These are phyloP conservation scores for Atractosteus spatula DNA, from an alignment of 2,113 vertebrate genomes.

Conservation along the genomic window DNA sequence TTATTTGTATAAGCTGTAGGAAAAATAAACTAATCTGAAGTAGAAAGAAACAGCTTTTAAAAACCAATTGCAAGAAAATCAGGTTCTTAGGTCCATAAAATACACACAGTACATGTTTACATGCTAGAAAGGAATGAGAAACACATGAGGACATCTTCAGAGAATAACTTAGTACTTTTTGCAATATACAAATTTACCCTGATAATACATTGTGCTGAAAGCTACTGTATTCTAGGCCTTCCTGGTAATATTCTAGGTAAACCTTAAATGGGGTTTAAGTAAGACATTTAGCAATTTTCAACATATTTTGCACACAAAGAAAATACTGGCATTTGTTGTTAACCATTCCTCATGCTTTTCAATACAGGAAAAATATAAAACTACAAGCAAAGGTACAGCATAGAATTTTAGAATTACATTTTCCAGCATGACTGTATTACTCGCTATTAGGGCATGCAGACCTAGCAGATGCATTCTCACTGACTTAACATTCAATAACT, in stretches of 20 bases:
- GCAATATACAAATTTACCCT: not conserved
- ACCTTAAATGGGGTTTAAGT: too few relatives aligned
- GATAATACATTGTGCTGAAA: not conserved
- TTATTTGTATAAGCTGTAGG: slow-evolving; percentile 1
- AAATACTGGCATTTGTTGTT: too few relatives aligned
- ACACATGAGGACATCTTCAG: not conserved
- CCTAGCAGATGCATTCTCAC: slow-evolving; percentile 9
- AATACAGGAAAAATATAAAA: not conserved
- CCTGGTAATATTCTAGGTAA: too few relatives aligned
- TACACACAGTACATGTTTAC: not conserved
- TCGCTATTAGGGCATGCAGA: slow-evolving; percentile 2
- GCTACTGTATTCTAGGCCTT: too few relatives aligned
- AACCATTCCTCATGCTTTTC: not conserved
- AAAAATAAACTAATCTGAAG: slow-evolving; percentile 12
- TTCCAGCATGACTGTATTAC: not conserved
- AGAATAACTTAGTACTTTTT: not conserved
- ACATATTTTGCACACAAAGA: too few relatives aligned
- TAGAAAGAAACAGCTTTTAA: not conserved
- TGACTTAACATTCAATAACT: not conserved
- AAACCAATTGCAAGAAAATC: not conserved
- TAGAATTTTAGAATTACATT: not conserved
- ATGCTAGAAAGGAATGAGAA: not conserved
- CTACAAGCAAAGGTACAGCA: not conserved
- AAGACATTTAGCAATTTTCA: too few relatives aligned
- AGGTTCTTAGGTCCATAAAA: not conserved